These are phyloP conservation scores for Leptinotarsa undecemlineata DNA, from an alignment of 1,140 invertebrate genomes.

Conservation along the genomic window DNA sequence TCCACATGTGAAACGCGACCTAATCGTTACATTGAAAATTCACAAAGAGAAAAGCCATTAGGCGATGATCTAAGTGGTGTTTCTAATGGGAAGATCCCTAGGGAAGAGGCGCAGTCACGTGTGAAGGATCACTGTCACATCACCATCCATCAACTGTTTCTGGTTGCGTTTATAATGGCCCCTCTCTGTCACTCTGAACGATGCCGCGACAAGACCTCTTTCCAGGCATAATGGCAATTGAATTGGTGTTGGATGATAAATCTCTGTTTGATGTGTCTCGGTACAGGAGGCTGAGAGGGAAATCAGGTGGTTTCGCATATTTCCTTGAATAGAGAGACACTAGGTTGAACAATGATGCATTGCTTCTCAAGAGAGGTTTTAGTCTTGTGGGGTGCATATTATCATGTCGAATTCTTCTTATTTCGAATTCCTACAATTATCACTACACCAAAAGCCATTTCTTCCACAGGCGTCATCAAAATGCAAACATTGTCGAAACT, in stretches of 20 bases:
- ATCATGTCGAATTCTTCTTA: too few relatives aligned
- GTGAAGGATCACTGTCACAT: conserved; percentile 37
- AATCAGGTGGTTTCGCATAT: too few relatives aligned
- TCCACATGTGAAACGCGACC: conserved; percentile 12
- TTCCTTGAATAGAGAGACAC: too few relatives aligned
- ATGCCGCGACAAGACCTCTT: not conserved
- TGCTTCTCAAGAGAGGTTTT: too few relatives aligned
- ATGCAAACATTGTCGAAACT: too few relatives aligned
- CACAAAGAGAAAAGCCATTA: conserved; percentile 26
- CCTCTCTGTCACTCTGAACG: conserved; percentile 7
- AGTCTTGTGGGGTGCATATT: too few relatives aligned
- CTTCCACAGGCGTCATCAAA: too few relatives aligned
- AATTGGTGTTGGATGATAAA: conserved; percentile 13
- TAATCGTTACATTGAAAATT: conserved; percentile 26
- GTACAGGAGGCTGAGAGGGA: too few relatives aligned
- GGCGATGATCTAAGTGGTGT: conserved; percentile 30
- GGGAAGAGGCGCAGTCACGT: conserved; percentile 26
- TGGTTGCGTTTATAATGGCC: conserved; percentile 18
- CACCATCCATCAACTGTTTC: conserved; percentile 23
- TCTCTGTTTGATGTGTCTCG: conserved; percentile 4
- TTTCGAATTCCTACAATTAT: too few relatives aligned
- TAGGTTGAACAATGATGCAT: too few relatives aligned
- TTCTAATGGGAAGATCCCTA: conserved; percentile 29
- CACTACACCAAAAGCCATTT: too few relatives aligned
- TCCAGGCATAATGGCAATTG: conserved; percentile 6